These are phyloP conservation scores for Protophormia terraenovae DNA, from an alignment of 2,888 invertebrate genomes.

Conservation along the genomic window DNA sequence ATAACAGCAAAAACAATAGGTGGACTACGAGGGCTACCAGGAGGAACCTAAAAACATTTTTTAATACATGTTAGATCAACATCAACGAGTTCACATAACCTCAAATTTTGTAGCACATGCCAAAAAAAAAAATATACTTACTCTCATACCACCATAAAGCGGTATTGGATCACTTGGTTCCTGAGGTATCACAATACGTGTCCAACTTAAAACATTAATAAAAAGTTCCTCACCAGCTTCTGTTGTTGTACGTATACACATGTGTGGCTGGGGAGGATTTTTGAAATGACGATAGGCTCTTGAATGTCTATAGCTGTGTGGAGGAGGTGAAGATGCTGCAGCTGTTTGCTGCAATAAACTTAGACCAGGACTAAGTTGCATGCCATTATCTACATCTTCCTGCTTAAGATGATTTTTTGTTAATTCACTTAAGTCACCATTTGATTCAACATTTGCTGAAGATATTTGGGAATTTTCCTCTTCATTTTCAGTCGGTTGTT, in stretches of 20 bases:
- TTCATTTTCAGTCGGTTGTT: not conserved
- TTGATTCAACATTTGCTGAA: not conserved
- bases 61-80: not conserved
- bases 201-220: constrained; percentile 89
- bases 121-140: constrained; percentile 73
- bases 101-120: no score
- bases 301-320: constrained; percentile 84
- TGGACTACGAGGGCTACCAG: constrained; percentile 84
- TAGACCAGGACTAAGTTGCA: constrained; percentile 58
- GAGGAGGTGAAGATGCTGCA: constrained; percentile 80
- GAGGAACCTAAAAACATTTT: constrained; percentile 81
- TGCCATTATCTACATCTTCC: not conserved
- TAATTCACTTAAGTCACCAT: not conserved
- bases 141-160: constrained; percentile 88
- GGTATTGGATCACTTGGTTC: constrained; percentile 86
- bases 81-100: no score
- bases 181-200: constrained; percentile 86
- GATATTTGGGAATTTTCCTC: not conserved
- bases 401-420: not conserved
- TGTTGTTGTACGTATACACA: constrained; percentile 86
- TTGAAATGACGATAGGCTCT: constrained; percentile 86
- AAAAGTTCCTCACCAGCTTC: constrained; percentile 83
- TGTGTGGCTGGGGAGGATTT: constrained; percentile 89
- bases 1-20: constrained; percentile 87
- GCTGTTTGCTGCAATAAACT: constrained; percentile 53